Conservation (phyloP, 2,797 vertebrate genomes). For the Alectoris magna region DNA sequence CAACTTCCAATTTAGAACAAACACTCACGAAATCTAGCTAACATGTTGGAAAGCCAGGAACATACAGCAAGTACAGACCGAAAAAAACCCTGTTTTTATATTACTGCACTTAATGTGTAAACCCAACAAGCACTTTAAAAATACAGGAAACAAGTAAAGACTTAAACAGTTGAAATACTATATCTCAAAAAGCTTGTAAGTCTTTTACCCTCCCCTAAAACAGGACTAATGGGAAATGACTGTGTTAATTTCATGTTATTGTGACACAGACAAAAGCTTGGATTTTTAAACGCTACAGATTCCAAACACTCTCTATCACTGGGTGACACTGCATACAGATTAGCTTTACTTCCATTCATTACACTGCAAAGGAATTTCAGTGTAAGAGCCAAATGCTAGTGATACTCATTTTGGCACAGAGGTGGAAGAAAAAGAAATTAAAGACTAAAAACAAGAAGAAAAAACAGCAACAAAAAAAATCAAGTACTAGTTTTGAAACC, state of each 20-base stretch:
- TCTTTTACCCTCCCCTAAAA: not conserved
- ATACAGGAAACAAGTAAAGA: not conserved
- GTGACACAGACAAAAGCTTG: conserved; percentile 45
- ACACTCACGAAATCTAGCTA: not conserved
- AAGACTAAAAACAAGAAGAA: not conserved
- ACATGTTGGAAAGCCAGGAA: not conserved
- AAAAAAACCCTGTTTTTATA: not conserved
- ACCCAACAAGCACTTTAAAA: conserved; percentile 4
- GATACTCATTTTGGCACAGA: not conserved
- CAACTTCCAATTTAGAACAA: not conserved
- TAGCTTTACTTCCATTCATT: conserved; percentile 44
- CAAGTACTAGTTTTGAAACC: not conserved
- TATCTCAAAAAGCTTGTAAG: not conserved
- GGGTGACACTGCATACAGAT: conserved; percentile 45
- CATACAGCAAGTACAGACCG: not conserved
- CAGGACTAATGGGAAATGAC: conserved; percentile 38
- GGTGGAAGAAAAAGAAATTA: not conserved
- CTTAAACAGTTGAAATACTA: not conserved
- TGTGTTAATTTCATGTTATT: not conserved
- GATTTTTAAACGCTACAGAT: not conserved
- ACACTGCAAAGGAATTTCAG: conserved; percentile 17
- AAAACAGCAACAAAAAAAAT: not conserved
- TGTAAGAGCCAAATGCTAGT: not conserved
- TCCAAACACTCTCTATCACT: not conserved
- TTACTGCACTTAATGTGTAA: not conserved